A percentile compares a stretch with the other conserved stretches of the same genome.
Evolutionary conservation across 2,888 invertebrate species (phyloP).

Genomic region (Cephus pygmeus): DNA sequence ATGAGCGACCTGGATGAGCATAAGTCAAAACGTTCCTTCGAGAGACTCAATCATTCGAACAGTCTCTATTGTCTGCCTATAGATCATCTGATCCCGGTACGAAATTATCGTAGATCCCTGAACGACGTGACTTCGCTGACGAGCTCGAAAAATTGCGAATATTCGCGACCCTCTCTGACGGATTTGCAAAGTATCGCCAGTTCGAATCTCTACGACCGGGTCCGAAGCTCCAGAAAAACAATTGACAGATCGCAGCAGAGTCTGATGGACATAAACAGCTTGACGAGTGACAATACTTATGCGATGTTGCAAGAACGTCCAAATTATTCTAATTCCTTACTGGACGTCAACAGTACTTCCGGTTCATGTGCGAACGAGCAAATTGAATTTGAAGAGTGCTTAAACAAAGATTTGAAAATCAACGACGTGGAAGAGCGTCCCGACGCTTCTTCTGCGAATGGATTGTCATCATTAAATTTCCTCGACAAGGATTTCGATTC

Average conservation of each 20-base stretch:
- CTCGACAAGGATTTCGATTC: slow-evolving; percentile 42
- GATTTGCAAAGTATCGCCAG: slow-evolving; percentile 44
- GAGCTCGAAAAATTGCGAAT: slow-evolving; percentile 48
- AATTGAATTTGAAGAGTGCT: slow-evolving; percentile 27
- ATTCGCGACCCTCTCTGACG: slow-evolving; percentile 46
- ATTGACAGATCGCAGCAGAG: slow-evolving; percentile 39
- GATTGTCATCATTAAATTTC: neutral
- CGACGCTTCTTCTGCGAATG: neutral
- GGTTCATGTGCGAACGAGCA: slow-evolving; percentile 29
- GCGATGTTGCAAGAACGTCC: slow-evolving; percentile 15
- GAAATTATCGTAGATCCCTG: slow-evolving; percentile 52
- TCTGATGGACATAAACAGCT: slow-evolving; percentile 39
- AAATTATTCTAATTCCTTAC: slow-evolving; percentile 21
- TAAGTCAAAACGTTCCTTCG: slow-evolving; percentile 26
- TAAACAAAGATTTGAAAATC: slow-evolving; percentile 14
- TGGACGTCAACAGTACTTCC: slow-evolving; percentile 34
- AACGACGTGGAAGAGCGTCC: slow-evolving; percentile 3
- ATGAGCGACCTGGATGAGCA: slow-evolving; percentile 30
- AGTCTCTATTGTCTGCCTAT: slow-evolving; percentile 53
- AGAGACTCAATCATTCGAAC: slow-evolving; percentile 49
- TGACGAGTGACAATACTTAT: slow-evolving; percentile 41
- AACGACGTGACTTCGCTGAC: slow-evolving; percentile 52
- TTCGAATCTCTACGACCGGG: slow-evolving; percentile 40
- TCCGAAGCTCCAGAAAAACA: slow-evolving; percentile 38
- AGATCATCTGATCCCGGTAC: slow-evolving; percentile 33